Conservation (phyloP, 2,113 vertebrate species). For the Odontophorus gujanensis region DNA sequence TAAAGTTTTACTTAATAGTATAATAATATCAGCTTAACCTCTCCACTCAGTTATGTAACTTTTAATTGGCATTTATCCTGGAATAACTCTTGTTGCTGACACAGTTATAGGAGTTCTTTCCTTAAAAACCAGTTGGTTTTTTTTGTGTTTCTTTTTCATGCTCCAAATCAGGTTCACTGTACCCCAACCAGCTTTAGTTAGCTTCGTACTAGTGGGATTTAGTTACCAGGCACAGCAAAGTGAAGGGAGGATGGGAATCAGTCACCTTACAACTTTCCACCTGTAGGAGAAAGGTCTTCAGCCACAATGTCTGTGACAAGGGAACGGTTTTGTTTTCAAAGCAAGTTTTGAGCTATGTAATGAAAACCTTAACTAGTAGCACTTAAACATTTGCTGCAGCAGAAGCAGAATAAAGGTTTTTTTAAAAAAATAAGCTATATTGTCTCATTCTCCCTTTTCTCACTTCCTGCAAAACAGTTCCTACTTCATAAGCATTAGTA, state of each 20-base stretch:
- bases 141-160: background rate
- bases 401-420: background rate
- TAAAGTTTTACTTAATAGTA: background rate
- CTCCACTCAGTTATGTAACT: background rate
- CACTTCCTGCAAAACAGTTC: background rate
- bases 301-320: background rate
- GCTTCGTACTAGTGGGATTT: background rate
- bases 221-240: background rate
- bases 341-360: background rate
- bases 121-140: background rate
- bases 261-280: background rate
- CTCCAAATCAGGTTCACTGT: background rate
- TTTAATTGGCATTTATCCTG: background rate
- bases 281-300: background rate
- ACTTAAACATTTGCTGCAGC: too few relatives aligned
- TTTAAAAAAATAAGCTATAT: background rate
- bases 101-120: background rate
- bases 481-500: background rate
- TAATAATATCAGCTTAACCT: slow-evolving; percentile 11
- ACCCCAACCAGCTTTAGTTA: background rate
- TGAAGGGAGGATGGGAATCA: background rate
- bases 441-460: background rate
- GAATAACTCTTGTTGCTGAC: background rate
- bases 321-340: background rate
- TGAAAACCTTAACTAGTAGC: background rate